Percentiles rank a stretch among this genome's conserved stretches.
Conservation (phyloP, 2,797 vertebrate species). For the Loris lydekkerianus region DNA sequence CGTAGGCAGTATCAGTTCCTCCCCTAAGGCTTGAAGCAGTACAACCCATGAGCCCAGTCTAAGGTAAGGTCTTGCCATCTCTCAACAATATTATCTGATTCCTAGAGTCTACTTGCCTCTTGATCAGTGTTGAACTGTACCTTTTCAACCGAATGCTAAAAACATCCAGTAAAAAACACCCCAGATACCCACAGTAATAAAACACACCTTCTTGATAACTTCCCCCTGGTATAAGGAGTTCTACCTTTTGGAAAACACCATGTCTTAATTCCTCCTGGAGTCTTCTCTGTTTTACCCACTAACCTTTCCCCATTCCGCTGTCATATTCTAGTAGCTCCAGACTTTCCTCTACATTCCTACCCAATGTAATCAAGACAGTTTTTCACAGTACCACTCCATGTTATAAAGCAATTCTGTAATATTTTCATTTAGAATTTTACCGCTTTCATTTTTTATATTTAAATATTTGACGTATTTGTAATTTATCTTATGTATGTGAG, state of each 20-base stretch:
- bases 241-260: background rate
- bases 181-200: background rate
- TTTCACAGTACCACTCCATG: background rate
- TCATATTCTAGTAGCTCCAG: background rate
- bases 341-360: background rate
- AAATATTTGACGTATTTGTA: constrained; percentile 19
- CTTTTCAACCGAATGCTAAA: background rate
- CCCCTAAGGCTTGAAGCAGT: background rate
- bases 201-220: background rate
- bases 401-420: background rate
- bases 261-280: background rate
- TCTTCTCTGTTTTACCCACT: background rate
- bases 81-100: background rate
- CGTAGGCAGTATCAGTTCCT: background rate
- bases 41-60: background rate
- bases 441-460: constrained; percentile 17
- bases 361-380: background rate
- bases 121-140: background rate
- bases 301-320: background rate
- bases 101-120: background rate
- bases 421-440: background rate
- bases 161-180: background rate
- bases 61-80: background rate
- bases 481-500: background rate
- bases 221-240: background rate